Percentiles rank a stretch among this genome's conserved stretches.
Evolutionary conservation across 2,888 invertebrate genomes (phyloP).

Genomic region (Cheilosia pagana): DNA sequence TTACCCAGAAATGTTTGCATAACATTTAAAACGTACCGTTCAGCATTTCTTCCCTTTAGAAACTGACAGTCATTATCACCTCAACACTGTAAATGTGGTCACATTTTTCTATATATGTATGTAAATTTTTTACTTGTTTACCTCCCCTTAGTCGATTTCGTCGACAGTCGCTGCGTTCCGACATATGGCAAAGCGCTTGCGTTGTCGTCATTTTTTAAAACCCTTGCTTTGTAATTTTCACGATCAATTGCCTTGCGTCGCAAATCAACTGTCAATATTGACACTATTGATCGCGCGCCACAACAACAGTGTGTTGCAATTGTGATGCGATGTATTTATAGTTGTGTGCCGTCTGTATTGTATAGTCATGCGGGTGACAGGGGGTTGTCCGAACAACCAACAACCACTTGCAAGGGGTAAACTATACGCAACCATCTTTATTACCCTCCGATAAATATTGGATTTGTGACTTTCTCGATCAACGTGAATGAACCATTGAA

Average conservation of each 20-base stretch:
- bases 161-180: no score
- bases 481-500: constrained; percentile 28
- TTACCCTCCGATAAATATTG: constrained; percentile 1
- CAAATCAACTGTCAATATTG: constrained; percentile 60
- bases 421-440: constrained; percentile 16
- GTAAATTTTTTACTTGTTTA: no score
- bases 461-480: constrained; percentile 19
- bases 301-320: background rate
- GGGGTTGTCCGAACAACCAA: background rate
- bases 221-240: constrained; percentile 29
- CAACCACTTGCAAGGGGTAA: constrained; percentile 25
- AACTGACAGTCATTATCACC: constrained; percentile 8
- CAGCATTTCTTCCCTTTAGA: background rate
- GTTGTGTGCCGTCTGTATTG: constrained; percentile 33
- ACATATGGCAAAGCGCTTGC: constrained; percentile 2
- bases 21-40: background rate
- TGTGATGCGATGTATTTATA: constrained; percentile 25
- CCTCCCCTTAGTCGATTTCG: no score
- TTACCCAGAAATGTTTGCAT: no score
- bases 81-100: background rate
- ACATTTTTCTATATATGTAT: background rate
- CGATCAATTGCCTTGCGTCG: constrained; percentile 20
- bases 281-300: constrained; percentile 26
- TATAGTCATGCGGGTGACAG: constrained; percentile 35
- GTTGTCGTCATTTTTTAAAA: background rate